Percentiles rank a stretch among this genome's conserved stretches.
phyloP scores from a whole-genome alignment of 2,113 vertebrate species.

The Gasterosteus nipponicus region DNA sequence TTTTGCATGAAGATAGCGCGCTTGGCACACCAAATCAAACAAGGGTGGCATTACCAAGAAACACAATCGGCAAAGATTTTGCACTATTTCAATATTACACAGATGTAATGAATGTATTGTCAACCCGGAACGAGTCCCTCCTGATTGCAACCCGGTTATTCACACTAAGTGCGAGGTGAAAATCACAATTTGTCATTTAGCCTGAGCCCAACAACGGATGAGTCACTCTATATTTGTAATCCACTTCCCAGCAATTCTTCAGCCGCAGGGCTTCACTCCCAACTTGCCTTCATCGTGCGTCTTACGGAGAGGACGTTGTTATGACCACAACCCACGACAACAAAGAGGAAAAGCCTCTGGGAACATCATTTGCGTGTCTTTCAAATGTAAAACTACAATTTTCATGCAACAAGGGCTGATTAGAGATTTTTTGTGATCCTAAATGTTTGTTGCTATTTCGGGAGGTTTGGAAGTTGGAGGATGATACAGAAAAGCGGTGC shows the following conservation, averaged over 20 bases:
- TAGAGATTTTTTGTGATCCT: conserved; percentile 26
- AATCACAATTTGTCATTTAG: background rate
- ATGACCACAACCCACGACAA: conserved; percentile 22
- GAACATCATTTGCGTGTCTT: conserved; percentile 37
- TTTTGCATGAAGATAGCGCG: no score
- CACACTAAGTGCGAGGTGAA: no score
- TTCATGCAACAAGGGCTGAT: conserved; percentile 36
- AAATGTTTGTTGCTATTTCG: no score
- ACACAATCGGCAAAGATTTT: no score
- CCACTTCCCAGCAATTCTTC: background rate
- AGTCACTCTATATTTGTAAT: background rate
- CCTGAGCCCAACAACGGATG: background rate
- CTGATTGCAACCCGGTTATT: no score
- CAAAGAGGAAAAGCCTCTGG: conserved; percentile 10
- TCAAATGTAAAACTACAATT: conserved; percentile 36
- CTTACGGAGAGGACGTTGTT: conserved; percentile 20
- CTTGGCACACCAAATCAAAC: no score
- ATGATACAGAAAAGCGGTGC: background rate
- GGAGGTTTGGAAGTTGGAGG: background rate
- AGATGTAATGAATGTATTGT: no score
- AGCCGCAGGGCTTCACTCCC: background rate
- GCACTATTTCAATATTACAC: no score
- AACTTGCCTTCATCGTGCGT: background rate
- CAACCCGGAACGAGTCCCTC: no score
- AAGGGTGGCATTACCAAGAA: no score